Base-by-base conservation (phyloP, 2,888 invertebrate genomes). In the Lucinisca nassula region DNA sequence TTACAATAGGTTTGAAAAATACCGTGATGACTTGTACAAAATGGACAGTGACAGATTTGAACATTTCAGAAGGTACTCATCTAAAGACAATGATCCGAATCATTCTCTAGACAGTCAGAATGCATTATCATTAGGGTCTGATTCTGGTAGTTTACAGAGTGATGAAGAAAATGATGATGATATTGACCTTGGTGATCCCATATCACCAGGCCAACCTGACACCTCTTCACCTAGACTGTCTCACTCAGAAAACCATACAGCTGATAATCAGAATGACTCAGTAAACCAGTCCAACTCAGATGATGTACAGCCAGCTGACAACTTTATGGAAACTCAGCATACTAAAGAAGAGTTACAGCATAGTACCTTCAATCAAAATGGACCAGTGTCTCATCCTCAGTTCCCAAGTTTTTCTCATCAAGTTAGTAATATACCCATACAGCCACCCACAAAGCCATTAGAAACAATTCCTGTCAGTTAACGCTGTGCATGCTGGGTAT, bases 111-210 rank as follows among this genome's bases (percentile, higher is more conserved):
- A 70, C 14, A 88, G 90, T 78, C 77, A 78, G 67, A 70, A 82
- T n/a, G 55, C 30, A 12, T 40, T 70, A 32, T 55, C 79, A 0
- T 37, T n/a, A 12, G 76, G 78, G n/a, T 82, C 84, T 78, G 86
- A 87, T 17, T 81, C 78, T 49, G 87, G 85, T 37, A 87, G 81
- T 85, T 21, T 83, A 21, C 78, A 58, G 61, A 88, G 88, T 84
- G 85, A 86, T 24, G 84, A 85, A 24, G 61, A 79, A 27, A 49
- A 79, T 67, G 82, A 76, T 45, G 38, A 70, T 55, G 82, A 82
- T 75, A 79, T 82, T 30, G 84, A 86, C 12, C 27, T 72, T 67
- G 73, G 73, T 6, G 84, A 79, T 24, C 49, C 74, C 30, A 70
- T 78, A 40, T 89, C 89, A 58, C 84, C 85, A 17, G 82, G 73